phyloP scores from a whole-genome alignment of 2,113 vertebrate species.

The Actenoides hombroni region DNA sequence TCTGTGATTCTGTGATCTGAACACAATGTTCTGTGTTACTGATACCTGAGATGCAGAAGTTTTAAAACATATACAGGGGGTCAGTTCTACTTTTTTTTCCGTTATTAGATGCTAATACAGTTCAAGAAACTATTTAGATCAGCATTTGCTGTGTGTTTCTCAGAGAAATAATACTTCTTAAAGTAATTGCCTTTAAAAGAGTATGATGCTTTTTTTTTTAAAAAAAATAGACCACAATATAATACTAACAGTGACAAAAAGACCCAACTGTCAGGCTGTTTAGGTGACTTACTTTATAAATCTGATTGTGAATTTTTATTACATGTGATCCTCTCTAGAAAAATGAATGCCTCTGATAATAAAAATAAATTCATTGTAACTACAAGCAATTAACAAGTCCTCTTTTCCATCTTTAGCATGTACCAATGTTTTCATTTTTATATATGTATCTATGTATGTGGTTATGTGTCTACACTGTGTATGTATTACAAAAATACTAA shows the following conservation, averaged over 20 bases:
- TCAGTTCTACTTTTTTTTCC: neutral
- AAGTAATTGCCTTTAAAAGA: neutral
- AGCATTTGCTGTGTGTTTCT: neutral
- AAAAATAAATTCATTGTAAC: neutral
- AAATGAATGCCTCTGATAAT: neutral
- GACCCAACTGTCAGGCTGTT: neutral
- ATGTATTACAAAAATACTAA: neutral
- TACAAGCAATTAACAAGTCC: neutral
- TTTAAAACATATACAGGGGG: neutral
- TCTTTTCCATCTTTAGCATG: neutral
- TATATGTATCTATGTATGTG: fast-evolving
- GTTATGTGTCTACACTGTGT: neutral
- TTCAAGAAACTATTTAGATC: neutral
- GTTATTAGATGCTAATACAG: neutral
- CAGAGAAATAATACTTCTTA: neutral
- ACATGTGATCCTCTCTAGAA: neutral
- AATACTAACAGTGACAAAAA: neutral
- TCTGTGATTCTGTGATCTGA: too few species aligned
- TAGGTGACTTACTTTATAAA: neutral
- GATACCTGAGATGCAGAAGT: neutral
- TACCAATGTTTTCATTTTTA: neutral
- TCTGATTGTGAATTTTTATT: neutral
- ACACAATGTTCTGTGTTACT: neutral
- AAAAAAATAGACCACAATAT: neutral
- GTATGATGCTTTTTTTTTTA: neutral